Conservation (phyloP, 1,140 invertebrate genomes). For the Bicyclus anynana region DNA sequence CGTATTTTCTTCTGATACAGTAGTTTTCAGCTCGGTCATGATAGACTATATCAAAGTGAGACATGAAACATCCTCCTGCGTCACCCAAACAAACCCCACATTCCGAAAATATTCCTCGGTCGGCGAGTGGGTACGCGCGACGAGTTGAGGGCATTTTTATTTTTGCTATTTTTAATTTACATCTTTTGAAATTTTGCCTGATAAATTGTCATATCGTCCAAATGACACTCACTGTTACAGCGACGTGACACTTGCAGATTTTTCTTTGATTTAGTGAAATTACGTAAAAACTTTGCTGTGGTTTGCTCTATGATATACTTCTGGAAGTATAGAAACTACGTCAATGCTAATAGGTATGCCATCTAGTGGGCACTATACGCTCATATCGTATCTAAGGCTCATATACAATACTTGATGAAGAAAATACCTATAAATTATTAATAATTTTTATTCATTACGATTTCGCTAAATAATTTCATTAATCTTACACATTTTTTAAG, state of each 20-base stretch:
- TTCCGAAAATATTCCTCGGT: conserved; percentile 18
- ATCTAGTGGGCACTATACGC: too few relatives aligned
- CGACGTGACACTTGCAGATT: background rate
- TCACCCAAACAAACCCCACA: conserved; percentile 20
- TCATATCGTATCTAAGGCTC: too few relatives aligned
- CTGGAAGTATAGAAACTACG: too few relatives aligned
- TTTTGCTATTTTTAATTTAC: conserved; percentile 27
- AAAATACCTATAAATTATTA: too few relatives aligned
- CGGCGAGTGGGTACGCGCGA: conserved; percentile 29
- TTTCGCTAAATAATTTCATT: background rate
- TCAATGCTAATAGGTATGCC: too few relatives aligned
- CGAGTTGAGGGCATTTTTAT: conserved; percentile 56
- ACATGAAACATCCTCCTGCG: conserved; percentile 30
- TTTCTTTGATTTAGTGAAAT: background rate
- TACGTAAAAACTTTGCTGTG: too few relatives aligned
- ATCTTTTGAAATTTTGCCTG: conserved; percentile 46
- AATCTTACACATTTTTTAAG: background rate
- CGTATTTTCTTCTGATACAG: conserved; percentile 78
- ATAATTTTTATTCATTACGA: background rate
- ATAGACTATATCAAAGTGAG: conserved; percentile 39
- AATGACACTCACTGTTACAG: background rate
- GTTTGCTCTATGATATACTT: too few relatives aligned
- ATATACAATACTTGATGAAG: too few relatives aligned
- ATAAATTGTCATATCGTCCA: conserved; percentile 1
- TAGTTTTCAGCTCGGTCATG: conserved; percentile 70